Evolutionary conservation across 2,797 vertebrate genomes (phyloP).

Genomic region (Melopsittacus undulatus): DNA sequence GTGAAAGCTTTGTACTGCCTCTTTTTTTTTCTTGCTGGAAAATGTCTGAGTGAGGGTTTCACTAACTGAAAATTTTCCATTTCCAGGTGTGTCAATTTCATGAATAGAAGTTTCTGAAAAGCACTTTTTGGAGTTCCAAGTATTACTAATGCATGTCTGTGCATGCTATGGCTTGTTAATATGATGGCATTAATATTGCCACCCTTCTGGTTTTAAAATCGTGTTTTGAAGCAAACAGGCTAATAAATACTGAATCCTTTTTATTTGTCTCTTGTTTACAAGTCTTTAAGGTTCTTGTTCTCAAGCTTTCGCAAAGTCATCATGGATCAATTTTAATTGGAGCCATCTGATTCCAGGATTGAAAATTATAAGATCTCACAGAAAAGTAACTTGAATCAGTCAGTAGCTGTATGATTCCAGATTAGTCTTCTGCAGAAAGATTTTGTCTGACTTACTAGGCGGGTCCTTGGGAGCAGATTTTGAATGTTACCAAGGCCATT

Average conservation of each 20-base stretch:
- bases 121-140: neutral
- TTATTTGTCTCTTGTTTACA: neutral
- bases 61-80: neutral
- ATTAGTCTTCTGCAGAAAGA: neutral
- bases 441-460: neutral
- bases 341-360: neutral
- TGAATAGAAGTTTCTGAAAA: neutral
- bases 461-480: neutral
- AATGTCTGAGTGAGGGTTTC: neutral
- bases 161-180: neutral
- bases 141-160: neutral
- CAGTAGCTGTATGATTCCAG: neutral
- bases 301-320: neutral
- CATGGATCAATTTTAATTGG: neutral
- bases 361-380: neutral
- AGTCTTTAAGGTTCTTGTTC: neutral
- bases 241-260: neutral
- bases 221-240: neutral
- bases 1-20: fast-evolving
- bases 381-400: neutral
- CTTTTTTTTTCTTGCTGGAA: neutral
- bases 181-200: neutral
- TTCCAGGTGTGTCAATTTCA: neutral
- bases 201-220: neutral
- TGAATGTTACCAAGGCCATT: neutral